phyloP scores from a whole-genome alignment of 2,797 vertebrate species.

The Enteromius fasciolatus region DNA sequence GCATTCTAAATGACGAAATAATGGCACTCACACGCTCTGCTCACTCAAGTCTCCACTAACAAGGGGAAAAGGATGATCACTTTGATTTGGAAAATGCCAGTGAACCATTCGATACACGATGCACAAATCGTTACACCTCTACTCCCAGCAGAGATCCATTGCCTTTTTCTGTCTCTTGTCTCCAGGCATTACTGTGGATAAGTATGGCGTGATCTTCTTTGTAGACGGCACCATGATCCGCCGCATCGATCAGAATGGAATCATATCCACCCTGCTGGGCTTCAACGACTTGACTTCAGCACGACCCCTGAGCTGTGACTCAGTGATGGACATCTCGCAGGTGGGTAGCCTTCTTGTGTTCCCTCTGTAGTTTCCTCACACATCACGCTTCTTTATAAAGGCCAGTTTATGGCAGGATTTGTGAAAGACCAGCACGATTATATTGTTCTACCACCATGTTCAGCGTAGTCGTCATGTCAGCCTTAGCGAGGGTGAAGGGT shows the following conservation, averaged over 20 bases:
- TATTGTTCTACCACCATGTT: not conserved
- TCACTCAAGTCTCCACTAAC: no score
- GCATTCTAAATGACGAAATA: no score
- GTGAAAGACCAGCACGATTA: not conserved
- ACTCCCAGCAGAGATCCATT: not conserved
- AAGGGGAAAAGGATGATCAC: no score
- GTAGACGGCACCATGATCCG: slow-evolving; percentile 98
- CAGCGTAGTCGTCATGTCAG: not conserved
- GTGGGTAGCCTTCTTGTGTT: slow-evolving; percentile 69
- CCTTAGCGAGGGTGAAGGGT: slow-evolving; percentile 5
- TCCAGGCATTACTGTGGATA: slow-evolving; percentile 94
- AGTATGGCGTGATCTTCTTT: slow-evolving; percentile 94
- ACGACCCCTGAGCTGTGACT: slow-evolving; percentile 95
- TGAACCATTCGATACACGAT: no score
- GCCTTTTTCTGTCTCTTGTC: slow-evolving; percentile 31
- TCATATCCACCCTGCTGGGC: slow-evolving; percentile 95
- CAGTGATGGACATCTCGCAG: slow-evolving; percentile 99
- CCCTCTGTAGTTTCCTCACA: slow-evolving; percentile 36
- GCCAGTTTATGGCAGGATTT: not conserved
- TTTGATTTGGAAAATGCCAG: no score
- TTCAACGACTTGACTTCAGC: slow-evolving; percentile 97
- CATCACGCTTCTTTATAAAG: slow-evolving; percentile 4
- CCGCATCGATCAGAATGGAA: slow-evolving; percentile 93
- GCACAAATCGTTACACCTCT: no score
- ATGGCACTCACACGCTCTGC: no score